Evolutionary conservation across 1,140 invertebrate genomes (phyloP), one percentile per base, ranked within the genome.

Genomic region (Atta colombica): DNA sequence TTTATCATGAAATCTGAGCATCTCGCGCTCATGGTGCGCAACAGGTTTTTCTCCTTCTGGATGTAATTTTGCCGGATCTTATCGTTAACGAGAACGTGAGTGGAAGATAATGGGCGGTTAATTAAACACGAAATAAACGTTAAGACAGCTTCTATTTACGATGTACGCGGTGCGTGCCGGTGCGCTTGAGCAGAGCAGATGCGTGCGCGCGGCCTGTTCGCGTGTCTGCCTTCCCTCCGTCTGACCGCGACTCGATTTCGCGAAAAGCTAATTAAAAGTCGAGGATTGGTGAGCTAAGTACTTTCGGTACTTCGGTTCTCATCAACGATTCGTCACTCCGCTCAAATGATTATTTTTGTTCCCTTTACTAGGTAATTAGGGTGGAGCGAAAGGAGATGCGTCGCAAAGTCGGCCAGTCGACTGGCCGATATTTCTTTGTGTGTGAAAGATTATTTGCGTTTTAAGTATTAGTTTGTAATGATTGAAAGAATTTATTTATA

Each of bases 301-400:
- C 55, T 86, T 89, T 88, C 87, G 80, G 87, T 65, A 63, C 71
- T 82, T 77, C 35, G 74, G 77, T 63, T 89, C 91, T 92, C 92
- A 93, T 94, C 90, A 93, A 77, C 91, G 91, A 93, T 94, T 93
- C 93, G 91, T 92, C 93, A 92, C 87, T 86, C 88, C 88, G 49
- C 51, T 88, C 31, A 8, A 53, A 3, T 18, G 18, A 75, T 85
- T 77, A 84, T 81, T 88, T 53, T 39, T 84, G 58, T 71, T 61
- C 63, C 69, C 16, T 66, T 58, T 53, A 35, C 74, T 51, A 21
- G 49, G 21, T 85, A 89, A 91, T 86, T 82, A 87, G 77, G 51
- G 63, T 55, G 53, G 21, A 78, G 12, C 35, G 63, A 65, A 60
- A 78, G 77, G 58, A n/a, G 60, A 45, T 39, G 16, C n/a, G 39